Percentiles rank a stretch among this genome's conserved stretches.
These are phyloP conservation scores for Chrysemys picta DNA, from an alignment of 2,113 vertebrate genomes.

Conservation along the genomic window DNA sequence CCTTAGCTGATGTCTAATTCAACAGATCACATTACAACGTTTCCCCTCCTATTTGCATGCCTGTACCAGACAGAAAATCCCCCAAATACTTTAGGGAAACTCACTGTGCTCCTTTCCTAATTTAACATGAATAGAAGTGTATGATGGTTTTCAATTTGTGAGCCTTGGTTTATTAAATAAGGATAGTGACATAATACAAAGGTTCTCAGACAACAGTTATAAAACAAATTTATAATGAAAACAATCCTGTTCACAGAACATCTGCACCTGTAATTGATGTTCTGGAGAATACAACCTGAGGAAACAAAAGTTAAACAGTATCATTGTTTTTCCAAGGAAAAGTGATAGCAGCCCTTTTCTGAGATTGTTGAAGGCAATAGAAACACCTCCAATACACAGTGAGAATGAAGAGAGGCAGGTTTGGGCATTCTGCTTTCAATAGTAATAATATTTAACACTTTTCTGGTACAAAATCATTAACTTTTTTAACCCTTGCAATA, in stretches of 20 bases:
- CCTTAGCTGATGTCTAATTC: background rate
- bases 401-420: background rate
- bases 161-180: background rate
- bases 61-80: background rate
- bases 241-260: background rate
- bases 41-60: background rate
- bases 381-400: background rate
- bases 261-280: slow-evolving; percentile 26
- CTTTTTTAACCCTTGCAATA: background rate
- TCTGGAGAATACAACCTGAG: background rate
- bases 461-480: background rate
- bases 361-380: background rate
- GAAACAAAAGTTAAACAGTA: slow-evolving; percentile 13
- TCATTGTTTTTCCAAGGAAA: slow-evolving; percentile 1
- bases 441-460: background rate
- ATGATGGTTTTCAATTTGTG: background rate
- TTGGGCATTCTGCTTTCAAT: background rate
- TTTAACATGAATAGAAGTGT: background rate
- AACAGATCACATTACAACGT: background rate
- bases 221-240: slow-evolving; percentile 23
- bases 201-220: background rate
- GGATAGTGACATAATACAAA: background rate
- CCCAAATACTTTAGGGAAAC: background rate
- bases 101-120: background rate
- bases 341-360: background rate